Conservation (phyloP, 2,888 invertebrate species). For the Lacanobia oleracea region DNA sequence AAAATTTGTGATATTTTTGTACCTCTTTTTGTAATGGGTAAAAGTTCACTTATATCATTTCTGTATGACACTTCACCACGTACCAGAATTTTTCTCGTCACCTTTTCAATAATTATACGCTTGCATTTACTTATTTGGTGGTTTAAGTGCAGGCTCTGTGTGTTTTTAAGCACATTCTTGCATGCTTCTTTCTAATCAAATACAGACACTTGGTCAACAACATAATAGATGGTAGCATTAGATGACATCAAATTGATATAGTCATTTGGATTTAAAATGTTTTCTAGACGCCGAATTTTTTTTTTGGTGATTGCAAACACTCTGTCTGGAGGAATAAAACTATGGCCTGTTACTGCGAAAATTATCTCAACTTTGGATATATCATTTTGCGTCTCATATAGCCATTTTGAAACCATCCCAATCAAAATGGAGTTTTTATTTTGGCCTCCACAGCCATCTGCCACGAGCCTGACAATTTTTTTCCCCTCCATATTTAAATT, state of each 20-base stretch:
- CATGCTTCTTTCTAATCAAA: constrained; percentile 3
- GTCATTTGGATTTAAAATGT: background rate
- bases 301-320: background rate
- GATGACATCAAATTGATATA: constrained; percentile 1
- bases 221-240: background rate
- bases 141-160: constrained; percentile 1
- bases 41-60: background rate
- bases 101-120: constrained; percentile 3
- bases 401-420: constrained; percentile 3
- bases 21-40: too few relatives aligned
- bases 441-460: background rate
- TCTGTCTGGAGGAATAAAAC: background rate
- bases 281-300: background rate
- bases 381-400: background rate
- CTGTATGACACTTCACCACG: background rate
- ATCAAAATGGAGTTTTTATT: background rate
- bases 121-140: constrained; percentile 3
- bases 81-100: background rate
- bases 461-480: background rate
- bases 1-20: too few relatives aligned
- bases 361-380: constrained; percentile 3
- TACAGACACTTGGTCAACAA: background rate
- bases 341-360: background rate
- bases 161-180: constrained; percentile 1
- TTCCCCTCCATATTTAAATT: constrained; percentile 1